Evolutionary conservation across 2,888 invertebrate genomes (phyloP), one percentile per base, ranked within the genome.

Genomic region (Caenorhabditis afra): DNA sequence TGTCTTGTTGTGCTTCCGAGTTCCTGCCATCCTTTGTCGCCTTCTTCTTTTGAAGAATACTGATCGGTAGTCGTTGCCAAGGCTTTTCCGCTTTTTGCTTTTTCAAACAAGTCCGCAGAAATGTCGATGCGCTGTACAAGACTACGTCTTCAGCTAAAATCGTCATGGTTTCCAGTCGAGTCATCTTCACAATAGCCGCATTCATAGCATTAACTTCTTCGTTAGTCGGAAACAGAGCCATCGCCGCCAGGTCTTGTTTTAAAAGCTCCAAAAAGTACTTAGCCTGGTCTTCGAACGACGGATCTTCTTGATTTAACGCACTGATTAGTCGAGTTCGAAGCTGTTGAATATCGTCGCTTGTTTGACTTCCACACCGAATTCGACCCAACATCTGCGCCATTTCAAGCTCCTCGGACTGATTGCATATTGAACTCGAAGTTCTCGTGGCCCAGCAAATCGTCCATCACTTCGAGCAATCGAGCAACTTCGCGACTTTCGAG

Each of bases 161-260:
- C 1, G 18, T 39, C 8, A 64, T 20, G 14, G 41, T 22, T 16
- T 64, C 41, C 4, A n/a, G 3, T 4, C 2, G 3, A 5, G 37
- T 29, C 10, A 7, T 11, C 8, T 22, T 14, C 14, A 52, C 4
- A 1, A 64, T 20, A 8, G 14, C n/a, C 3, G 14, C 16, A 22
- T 64, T 64, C 3, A 64, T 2, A 8, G 10, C 14, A 22, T 64
- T 39, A 0, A 64, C 64, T 18, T 64, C 64, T 1, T 2, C 47
- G n/a, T 20, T 37, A 1, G 22, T 64, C 3, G 50, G 3, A 39
- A 50, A 50, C 14, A 64, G 14, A 1, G 64, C 52, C 64, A 64
- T 64, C 14, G 52, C 64, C 0, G 10, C n/a, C 1, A 7, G 8
- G 20, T 64, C 64, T 2, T 1, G 22, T n/a, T 20, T n/a, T 4